These are phyloP conservation scores for Engraulis encrasicolus DNA, from an alignment of 2,113 vertebrate genomes.

Conservation along the genomic window DNA sequence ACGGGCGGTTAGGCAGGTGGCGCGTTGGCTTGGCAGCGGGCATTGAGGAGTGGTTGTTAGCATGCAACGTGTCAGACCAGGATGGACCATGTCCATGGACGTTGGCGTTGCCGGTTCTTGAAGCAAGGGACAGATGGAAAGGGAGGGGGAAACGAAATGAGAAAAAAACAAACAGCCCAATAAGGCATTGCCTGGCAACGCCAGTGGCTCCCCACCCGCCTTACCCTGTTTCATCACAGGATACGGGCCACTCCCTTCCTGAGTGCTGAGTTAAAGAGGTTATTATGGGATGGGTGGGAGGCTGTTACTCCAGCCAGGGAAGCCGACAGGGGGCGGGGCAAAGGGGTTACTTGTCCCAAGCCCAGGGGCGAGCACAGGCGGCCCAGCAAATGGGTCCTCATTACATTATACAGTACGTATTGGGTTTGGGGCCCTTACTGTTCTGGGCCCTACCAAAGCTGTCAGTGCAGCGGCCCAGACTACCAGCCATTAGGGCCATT, in stretches of 20 bases:
- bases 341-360: too few species aligned
- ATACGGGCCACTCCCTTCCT: background rate
- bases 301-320: background rate
- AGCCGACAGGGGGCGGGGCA: too few species aligned
- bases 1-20: too few species aligned
- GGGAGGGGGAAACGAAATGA: background rate
- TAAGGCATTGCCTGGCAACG: background rate
- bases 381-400: too few species aligned
- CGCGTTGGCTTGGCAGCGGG: background rate
- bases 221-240: background rate
- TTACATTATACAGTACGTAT: too few species aligned
- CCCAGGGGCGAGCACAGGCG: too few species aligned
- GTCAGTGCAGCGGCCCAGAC: too few species aligned
- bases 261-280: conserved; percentile 2
- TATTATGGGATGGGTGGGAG: conserved; percentile 2
- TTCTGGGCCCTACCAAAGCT: too few species aligned
- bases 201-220: background rate
- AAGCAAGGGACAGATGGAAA: background rate
- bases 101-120: background rate
- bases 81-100: background rate
- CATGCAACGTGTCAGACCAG: background rate
- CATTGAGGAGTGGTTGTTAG: background rate
- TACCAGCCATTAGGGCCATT: conserved; percentile 8
- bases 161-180: background rate
- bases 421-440: too few species aligned